Evolutionary conservation across 1,140 invertebrate species (phyloP).

Genomic region (Drosophila seguyi): DNA sequence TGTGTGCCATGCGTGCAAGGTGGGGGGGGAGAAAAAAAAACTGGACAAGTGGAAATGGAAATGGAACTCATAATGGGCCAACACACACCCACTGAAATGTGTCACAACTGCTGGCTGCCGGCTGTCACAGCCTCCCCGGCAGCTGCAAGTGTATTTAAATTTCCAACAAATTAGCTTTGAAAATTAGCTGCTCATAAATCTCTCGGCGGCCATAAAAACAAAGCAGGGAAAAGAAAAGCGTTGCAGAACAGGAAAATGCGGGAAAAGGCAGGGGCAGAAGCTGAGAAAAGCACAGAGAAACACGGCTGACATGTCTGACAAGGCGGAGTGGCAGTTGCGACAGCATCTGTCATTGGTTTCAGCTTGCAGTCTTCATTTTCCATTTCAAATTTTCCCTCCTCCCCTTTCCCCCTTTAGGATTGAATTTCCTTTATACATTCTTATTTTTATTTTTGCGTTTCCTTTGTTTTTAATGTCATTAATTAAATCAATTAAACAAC

Average conservation of each 20-base stretch:
- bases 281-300: background rate
- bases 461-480: no score
- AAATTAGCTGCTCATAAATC: conserved; percentile 80
- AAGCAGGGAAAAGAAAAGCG: background rate
- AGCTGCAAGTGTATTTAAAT: conserved; percentile 61
- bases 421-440: background rate
- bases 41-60: conserved; percentile 16
- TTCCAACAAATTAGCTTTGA: conserved; percentile 72
- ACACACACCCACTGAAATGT: conserved; percentile 25
- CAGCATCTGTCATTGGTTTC: conserved; percentile 45
- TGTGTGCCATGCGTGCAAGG: conserved; percentile 19
- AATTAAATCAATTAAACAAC: background rate
- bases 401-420: background rate
- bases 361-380: background rate
- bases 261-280: background rate
- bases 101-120: conserved; percentile 43
- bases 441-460: background rate
- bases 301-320: conserved; percentile 14
- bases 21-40: background rate
- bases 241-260: background rate
- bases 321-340: conserved; percentile 32
- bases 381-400: background rate
- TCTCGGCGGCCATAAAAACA: conserved; percentile 48
- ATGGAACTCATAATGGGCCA: background rate
- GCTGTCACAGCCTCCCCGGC: conserved; percentile 45